phyloP scores from a whole-genome alignment of 2,113 vertebrate species.

The Xiphias gladius region DNA sequence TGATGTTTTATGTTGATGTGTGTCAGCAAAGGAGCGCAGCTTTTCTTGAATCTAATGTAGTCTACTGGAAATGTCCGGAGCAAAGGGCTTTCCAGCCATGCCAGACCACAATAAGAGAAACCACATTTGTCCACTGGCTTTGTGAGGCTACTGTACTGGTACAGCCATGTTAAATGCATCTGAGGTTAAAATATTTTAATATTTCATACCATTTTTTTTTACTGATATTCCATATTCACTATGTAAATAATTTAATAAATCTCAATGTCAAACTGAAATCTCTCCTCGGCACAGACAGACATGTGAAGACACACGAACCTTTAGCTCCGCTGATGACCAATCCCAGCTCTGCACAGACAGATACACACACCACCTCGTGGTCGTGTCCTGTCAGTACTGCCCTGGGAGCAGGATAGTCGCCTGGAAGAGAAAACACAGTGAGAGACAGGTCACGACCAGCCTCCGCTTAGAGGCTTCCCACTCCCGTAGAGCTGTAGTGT shows the following conservation, averaged over 20 bases:
- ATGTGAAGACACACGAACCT: slow-evolving; percentile 85
- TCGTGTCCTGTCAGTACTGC: slow-evolving; percentile 97
- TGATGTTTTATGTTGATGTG: background rate
- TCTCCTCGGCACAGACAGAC: background rate
- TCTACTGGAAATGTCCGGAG: no score
- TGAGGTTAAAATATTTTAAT: background rate
- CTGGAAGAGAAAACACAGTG: slow-evolving; percentile 75
- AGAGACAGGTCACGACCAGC: background rate
- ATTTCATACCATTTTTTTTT: background rate
- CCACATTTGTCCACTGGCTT: no score
- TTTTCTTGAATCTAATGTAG: no score
- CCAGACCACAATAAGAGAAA: no score
- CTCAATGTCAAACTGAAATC: background rate
- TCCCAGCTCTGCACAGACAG: slow-evolving; percentile 96
- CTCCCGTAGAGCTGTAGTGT: background rate
- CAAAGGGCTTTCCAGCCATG: no score
- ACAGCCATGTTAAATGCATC: background rate
- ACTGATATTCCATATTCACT: background rate
- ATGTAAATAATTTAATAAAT: background rate
- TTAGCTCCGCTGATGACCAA: slow-evolving; percentile 99
- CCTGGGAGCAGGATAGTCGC: slow-evolving; percentile 97
- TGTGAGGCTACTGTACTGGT: no score
- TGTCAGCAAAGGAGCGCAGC: background rate
- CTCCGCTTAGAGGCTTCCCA: background rate
- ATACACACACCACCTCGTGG: slow-evolving; percentile 96